Conservation (phyloP, 2,888 invertebrate species). For the Synergus umbraculus region DNA sequence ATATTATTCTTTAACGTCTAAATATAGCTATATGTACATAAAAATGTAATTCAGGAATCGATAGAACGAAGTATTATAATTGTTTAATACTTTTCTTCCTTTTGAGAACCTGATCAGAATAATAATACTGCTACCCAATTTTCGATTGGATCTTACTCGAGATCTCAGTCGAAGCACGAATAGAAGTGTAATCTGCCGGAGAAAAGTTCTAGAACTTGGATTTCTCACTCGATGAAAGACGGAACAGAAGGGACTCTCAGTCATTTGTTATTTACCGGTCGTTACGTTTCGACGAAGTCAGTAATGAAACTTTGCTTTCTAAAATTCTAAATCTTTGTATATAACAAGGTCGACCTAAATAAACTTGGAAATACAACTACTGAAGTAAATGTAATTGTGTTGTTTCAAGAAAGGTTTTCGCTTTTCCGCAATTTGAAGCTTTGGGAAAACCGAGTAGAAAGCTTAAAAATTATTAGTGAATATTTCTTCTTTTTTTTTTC, state of each 20-base stretch:
- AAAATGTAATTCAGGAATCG: neutral
- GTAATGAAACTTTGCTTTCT: conserved; percentile 56
- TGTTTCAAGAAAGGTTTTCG: no score
- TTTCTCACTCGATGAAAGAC: conserved; percentile 57
- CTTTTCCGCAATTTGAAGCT: no score
- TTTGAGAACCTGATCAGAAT: conserved; percentile 10
- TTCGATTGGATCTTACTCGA: conserved; percentile 11
- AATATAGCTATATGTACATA: neutral
- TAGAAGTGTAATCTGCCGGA: conserved; percentile 27
- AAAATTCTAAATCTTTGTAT: conserved; percentile 16
- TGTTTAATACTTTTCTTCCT: conserved; percentile 2
- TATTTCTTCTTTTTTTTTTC: no score
- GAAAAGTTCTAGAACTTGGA: conserved; percentile 56
- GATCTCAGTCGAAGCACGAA: conserved; percentile 35
- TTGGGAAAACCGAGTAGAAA: no score
- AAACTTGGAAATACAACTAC: neutral
- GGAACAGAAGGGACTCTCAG: conserved; percentile 32
- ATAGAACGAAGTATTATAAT: neutral
- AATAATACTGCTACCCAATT: conserved; percentile 15
- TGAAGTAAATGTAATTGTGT: neutral
- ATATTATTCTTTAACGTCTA: neutral
- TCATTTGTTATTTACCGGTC: conserved; percentile 69
- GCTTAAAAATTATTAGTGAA: no score
- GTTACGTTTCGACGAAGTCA: conserved; percentile 67
- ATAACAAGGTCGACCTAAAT: neutral